Evolutionary conservation across 2,888 invertebrate genomes (phyloP).

Genomic region (Drosophila falleni): DNA sequence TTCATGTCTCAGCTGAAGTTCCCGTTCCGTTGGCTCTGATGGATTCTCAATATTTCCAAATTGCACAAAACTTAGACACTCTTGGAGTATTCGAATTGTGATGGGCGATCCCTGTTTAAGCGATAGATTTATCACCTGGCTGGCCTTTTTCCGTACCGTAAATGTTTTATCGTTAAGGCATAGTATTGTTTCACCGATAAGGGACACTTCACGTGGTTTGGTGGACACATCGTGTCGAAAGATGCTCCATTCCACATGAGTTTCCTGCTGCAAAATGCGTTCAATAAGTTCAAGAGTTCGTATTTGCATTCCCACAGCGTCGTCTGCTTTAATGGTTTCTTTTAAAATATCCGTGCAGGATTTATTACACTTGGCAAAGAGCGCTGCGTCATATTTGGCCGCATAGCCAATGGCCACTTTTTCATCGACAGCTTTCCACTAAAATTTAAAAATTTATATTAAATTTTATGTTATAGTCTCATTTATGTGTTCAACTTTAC

Average conservation of each 20-base stretch:
- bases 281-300: conserved; percentile 82
- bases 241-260: conserved; percentile 84
- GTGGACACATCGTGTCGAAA: conserved; percentile 84
- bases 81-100: conserved; percentile 79
- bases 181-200: conserved; percentile 80
- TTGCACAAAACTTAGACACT: conserved; percentile 76
- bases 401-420: conserved; percentile 83
- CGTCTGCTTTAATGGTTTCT: conserved; percentile 81
- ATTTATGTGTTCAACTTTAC: neutral
- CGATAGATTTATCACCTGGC: conserved; percentile 79
- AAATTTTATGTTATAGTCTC: neutral
- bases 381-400: conserved; percentile 84
- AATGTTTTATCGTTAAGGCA: conserved; percentile 82
- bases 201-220: conserved; percentile 82
- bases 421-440: conserved; percentile 82
- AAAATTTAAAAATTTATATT: neutral
- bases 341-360: conserved; percentile 81
- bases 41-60: conserved; percentile 68
- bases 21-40: conserved; percentile 61
- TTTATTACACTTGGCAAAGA: conserved; percentile 84
- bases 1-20: conserved; percentile 77
- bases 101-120: conserved; percentile 79
- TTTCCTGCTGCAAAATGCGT: conserved; percentile 79
- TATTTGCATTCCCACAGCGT: conserved; percentile 77
- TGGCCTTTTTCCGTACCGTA: conserved; percentile 81